These are phyloP conservation scores for Rhinichthys klamathensis DNA, from an alignment of 2,113 vertebrate species.

Conservation along the genomic window DNA sequence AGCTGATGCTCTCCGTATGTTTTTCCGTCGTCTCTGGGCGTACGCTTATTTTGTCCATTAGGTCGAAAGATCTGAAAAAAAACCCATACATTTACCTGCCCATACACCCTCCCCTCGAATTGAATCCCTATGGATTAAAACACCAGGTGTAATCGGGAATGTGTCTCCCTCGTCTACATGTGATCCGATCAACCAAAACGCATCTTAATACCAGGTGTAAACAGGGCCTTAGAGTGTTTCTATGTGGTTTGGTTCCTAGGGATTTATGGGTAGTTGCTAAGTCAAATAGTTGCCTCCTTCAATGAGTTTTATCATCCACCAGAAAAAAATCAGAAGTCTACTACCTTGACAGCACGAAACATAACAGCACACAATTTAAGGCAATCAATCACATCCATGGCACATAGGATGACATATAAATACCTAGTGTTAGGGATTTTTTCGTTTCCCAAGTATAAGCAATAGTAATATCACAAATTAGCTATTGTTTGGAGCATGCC, in stretches of 20 bases:
- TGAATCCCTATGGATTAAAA: no score
- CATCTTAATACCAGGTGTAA: no score
- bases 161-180: no score
- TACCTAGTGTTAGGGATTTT: neutral
- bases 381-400: neutral
- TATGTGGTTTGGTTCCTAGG: neutral
- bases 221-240: neutral
- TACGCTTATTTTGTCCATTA: no score
- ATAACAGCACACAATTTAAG: neutral
- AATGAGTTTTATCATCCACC: neutral
- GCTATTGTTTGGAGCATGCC: slow-evolving; percentile 41
- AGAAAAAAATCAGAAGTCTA: neutral
- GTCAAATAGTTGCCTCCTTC: neutral
- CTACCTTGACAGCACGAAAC: neutral
- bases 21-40: no score
- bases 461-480: neutral
- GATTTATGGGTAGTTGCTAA: neutral
- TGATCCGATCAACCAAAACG: no score
- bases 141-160: no score
- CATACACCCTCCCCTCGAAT: no score
- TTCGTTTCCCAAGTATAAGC: neutral
- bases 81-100: no score
- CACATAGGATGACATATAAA: neutral
- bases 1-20: no score
- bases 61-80: no score